A percentile compares a stretch with the other conserved stretches of the same genome.
phyloP scores from a whole-genome alignment of 2,113 vertebrate species.

The Terrapene triunguis region DNA sequence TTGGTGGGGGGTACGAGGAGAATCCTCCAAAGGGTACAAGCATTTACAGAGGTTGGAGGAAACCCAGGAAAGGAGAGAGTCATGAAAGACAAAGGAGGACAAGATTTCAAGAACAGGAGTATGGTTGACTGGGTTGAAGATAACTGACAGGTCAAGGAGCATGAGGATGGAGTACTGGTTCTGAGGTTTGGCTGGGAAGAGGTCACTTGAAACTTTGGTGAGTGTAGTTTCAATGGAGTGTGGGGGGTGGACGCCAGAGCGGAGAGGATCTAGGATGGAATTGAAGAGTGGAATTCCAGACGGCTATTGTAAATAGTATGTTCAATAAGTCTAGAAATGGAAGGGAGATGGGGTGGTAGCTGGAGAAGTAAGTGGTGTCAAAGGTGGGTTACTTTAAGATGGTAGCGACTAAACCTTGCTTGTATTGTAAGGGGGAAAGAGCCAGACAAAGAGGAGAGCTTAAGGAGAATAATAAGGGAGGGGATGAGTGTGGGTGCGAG shows the following conservation, averaged over 20 bases:
- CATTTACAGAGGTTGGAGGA: background rate
- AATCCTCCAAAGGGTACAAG: background rate
- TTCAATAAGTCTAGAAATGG: background rate
- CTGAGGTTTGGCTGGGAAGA: background rate
- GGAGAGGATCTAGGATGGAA: background rate
- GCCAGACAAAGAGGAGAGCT: background rate
- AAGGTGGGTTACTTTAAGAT: background rate
- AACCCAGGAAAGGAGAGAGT: background rate
- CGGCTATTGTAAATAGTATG: background rate
- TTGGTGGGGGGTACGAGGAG: background rate
- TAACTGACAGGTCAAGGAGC: background rate
- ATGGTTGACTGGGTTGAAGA: background rate
- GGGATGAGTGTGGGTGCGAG: background rate
- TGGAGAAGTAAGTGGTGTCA: background rate
- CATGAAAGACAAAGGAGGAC: background rate
- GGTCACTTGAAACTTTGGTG: background rate
- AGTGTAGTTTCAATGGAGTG: background rate
- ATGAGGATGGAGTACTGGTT: background rate
- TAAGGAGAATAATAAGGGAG: background rate
- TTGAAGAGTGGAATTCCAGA: background rate
- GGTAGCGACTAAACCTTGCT: background rate
- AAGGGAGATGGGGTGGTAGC: background rate
- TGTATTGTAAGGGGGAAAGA: background rate
- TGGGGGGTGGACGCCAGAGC: background rate
- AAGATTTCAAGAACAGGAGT: background rate